These are phyloP conservation scores for Macrotis lagotis DNA, from an alignment of 2,113 vertebrate genomes.

Conservation along the genomic window DNA sequence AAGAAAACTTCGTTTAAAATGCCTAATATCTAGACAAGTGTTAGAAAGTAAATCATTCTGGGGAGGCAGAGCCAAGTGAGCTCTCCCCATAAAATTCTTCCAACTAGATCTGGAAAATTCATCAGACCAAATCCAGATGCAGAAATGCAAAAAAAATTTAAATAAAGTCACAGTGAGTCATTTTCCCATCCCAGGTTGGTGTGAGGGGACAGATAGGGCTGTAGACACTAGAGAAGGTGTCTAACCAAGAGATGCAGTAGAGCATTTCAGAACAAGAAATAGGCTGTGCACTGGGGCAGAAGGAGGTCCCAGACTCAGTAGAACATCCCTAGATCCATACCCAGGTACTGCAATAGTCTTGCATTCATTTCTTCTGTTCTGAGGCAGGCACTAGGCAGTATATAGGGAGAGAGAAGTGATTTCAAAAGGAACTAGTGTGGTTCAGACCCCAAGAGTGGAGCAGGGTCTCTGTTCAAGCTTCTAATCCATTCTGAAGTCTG, in stretches of 20 bases:
- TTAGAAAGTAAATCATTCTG: neutral
- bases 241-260: neutral
- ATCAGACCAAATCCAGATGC: neutral
- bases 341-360: neutral
- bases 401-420: neutral
- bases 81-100: neutral
- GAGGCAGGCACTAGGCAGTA: neutral
- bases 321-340: neutral
- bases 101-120: neutral
- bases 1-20: neutral
- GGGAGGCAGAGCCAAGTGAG: neutral
- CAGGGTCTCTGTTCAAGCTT: neutral
- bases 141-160: neutral
- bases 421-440: neutral
- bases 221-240: neutral
- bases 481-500: neutral
- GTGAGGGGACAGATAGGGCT: neutral
- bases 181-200: neutral
- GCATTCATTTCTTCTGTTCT: neutral
- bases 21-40: neutral
- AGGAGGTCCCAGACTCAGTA: neutral
- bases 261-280: neutral
- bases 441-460: neutral
- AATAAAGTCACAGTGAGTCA: neutral
- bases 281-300: neutral